Evolutionary conservation across 2,797 vertebrate genomes (phyloP), one percentile per base, ranked within the genome.

Genomic region (Enteromius unitaeniatus): DNA sequence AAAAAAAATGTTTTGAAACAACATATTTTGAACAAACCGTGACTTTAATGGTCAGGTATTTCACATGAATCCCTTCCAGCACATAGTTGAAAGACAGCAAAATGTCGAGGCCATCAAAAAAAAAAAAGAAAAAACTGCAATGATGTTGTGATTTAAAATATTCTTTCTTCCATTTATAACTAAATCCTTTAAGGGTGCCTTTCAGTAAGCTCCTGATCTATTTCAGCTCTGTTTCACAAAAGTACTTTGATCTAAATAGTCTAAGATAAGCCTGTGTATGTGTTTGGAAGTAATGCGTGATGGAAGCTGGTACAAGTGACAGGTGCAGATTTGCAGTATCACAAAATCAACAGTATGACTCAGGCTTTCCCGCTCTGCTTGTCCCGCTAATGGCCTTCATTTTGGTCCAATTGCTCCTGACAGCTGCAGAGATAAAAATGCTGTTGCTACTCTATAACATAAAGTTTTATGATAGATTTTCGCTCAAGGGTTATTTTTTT

Each of bases 351-450:
- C 78, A 64, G 74, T 69, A 78, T 77, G 75, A 75, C 67, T 85
- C 72, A 80, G 84, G 85, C 26, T 62, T 84, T 64, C 23, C 58
- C 26, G 11, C 42, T 73, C 64, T 42, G 75, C 70, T 70, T 69
- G 74, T 85, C 68, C 28, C 72, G 78, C 58, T 86, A 85, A 83
- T 81, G 45, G 79, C 78, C 31, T 81, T 82, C 82, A 78, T 81
- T 83, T 74, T 75, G 84, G 62, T 86, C 68, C 76, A 83, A 86
- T 87, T 86, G 70, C 78, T 74, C 73, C 81, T 84, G 85, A 86
- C 82, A 86, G 87, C 84, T 78, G 78, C 28, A 72, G 78, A 83
- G 82, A 87, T 87, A 87, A 82, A 86, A 85, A 78, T 79, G 53
- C 34, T 83, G 55, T 85, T 76, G 58, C 11, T 5, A 78, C 74